phyloP scores from a whole-genome alignment of 2,888 invertebrate species.

The Laspeyria flexula region DNA sequence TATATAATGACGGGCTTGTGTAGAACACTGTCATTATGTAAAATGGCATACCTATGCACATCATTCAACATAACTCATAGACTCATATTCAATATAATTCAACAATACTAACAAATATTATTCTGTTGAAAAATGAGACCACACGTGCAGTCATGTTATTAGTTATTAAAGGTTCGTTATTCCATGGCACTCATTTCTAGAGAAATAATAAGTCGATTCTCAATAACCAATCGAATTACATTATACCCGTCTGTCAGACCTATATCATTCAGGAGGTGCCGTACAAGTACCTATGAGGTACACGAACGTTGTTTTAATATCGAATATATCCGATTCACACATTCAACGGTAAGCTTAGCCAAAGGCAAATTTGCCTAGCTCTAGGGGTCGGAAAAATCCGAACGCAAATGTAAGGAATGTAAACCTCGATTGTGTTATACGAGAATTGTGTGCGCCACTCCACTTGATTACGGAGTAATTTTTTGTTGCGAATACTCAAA shows the following conservation, averaged over 20 bases:
- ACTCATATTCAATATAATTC: too few relatives aligned
- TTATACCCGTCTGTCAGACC: conserved; percentile 25
- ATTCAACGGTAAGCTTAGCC: conserved; percentile 13
- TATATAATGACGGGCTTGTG: too few relatives aligned
- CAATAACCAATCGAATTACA: conserved; percentile 15
- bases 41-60: too few relatives aligned
- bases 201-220: background rate
- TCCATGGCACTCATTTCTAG: background rate
- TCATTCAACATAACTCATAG: too few relatives aligned
- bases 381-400: conserved; percentile 26
- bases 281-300: background rate
- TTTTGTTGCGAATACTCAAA: conserved; percentile 16
- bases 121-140: too few relatives aligned
- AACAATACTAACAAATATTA: too few relatives aligned
- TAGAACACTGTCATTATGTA: too few relatives aligned
- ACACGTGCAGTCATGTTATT: too few relatives aligned
- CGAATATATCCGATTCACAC: conserved; percentile 20
- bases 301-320: conserved; percentile 18
- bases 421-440: conserved; percentile 21
- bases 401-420: conserved; percentile 26
- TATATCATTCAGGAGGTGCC: conserved; percentile 18
- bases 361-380: conserved; percentile 41
- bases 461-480: conserved; percentile 29
- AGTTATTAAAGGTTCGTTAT: too few relatives aligned
- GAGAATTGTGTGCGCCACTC: conserved; percentile 34